A percentile compares a stretch with the other conserved stretches of the same genome.
Conservation (phyloP, 1,140 invertebrate species). For the Eciton burchellii region DNA sequence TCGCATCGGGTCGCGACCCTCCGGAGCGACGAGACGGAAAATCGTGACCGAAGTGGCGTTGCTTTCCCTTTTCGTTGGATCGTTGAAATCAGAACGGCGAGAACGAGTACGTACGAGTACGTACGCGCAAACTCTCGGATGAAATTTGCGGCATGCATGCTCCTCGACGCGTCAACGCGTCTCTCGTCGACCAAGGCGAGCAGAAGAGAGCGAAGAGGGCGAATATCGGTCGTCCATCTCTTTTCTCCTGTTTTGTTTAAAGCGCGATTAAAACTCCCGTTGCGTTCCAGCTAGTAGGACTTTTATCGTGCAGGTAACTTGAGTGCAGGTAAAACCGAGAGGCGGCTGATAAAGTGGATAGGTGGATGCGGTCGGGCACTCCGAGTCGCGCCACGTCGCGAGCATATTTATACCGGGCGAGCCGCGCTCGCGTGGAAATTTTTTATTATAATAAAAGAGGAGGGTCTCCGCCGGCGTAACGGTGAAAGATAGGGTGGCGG, state of each 20-base stretch:
- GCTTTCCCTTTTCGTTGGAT: background rate
- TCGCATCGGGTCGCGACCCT: constrained; percentile 67
- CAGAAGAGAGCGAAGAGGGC: background rate
- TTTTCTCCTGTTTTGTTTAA: constrained; percentile 36
- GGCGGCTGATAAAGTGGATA: no score
- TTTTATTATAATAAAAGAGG: constrained; percentile 79
- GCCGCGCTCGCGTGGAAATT: constrained; percentile 72
- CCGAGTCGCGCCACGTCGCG: constrained; percentile 30
- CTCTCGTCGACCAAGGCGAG: background rate
- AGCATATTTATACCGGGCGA: constrained; percentile 73
- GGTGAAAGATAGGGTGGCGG: constrained; percentile 66
- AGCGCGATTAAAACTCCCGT: constrained; percentile 60
- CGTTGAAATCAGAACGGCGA: background rate
- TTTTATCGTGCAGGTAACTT: constrained; percentile 68
- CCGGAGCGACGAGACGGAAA: constrained; percentile 69
- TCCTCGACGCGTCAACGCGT: no score
- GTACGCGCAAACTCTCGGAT: no score
- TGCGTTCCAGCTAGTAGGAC: constrained; percentile 8
- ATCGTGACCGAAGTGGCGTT: constrained; percentile 82
- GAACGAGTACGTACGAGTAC: no score
- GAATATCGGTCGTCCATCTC: constrained; percentile 54
- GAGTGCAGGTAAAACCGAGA: no score
- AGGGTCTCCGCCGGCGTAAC: no score
- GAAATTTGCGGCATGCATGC: no score
- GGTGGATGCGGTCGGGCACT: constrained; percentile 38